Conservation (phyloP, 2,797 vertebrate genomes). For the Avahi laniger region DNA sequence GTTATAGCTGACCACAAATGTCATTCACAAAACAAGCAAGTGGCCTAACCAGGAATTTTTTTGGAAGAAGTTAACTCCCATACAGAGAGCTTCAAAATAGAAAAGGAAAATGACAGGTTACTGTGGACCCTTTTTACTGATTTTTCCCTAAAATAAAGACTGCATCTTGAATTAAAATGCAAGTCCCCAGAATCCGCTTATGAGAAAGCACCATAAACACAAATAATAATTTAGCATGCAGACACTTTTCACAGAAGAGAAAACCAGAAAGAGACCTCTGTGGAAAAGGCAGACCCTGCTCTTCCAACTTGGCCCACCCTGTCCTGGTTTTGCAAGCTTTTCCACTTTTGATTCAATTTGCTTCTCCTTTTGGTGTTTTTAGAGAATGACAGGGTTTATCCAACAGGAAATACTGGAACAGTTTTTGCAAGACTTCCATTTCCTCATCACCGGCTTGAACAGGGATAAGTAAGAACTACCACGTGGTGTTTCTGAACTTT, state of each 20-base stretch:
- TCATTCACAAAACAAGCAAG: constrained; percentile 73
- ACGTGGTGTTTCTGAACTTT: neutral
- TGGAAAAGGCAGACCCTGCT: neutral
- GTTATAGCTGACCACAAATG: constrained; percentile 67
- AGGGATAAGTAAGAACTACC: neutral
- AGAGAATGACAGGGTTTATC: constrained; percentile 22
- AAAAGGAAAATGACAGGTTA: constrained; percentile 77
- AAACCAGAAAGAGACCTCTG: neutral
- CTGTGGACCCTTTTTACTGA: constrained; percentile 60
- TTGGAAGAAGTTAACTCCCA: constrained; percentile 52
- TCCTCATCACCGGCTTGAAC: constrained; percentile 5
- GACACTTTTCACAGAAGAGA: neutral
- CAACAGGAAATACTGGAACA: constrained; percentile 65
- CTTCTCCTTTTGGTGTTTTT: constrained; percentile 46
- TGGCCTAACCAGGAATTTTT: constrained; percentile 64
- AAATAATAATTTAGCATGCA: neutral
- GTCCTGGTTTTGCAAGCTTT: constrained; percentile 44
- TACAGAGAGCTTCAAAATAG: constrained; percentile 74
- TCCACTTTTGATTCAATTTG: neutral
- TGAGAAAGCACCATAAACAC: neutral
- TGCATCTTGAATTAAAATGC: constrained; percentile 12
- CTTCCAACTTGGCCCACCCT: neutral
- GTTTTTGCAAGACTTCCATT: constrained; percentile 60
- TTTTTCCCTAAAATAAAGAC: constrained; percentile 61
- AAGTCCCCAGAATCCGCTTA: neutral